Conservation (phyloP, 2,113 vertebrate genomes). For the Carettochelys insculpta region DNA sequence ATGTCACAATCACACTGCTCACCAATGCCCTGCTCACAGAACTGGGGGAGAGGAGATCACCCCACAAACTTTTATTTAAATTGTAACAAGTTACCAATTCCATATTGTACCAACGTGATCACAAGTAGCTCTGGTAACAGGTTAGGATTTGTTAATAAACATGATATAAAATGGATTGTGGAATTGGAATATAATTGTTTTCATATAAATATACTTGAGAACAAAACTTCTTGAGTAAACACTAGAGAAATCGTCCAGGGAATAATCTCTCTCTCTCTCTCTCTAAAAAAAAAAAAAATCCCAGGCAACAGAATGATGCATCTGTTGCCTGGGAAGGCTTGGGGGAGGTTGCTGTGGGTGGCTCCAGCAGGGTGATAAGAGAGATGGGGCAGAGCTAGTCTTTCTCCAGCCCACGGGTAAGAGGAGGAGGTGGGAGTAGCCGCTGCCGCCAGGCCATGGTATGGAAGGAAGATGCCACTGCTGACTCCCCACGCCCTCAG, state of each 20-base stretch:
- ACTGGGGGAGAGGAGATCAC: accelerated
- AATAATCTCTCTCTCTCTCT: neutral
- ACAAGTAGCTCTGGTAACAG: neutral
- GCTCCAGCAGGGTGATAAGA: too few relatives aligned
- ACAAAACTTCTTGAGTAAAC: constrained; percentile 9
- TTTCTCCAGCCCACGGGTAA: too few relatives aligned
- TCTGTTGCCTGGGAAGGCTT: too few relatives aligned
- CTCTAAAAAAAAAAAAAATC: too few relatives aligned
- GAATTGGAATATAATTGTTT: neutral
- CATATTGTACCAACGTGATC: neutral
- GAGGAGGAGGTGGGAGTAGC: too few relatives aligned
- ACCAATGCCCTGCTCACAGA: neutral
- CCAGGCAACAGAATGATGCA: too few relatives aligned
- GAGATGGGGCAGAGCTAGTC: too few relatives aligned
- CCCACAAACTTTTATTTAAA: neutral
- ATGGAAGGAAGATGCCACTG: too few relatives aligned
- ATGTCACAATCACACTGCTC: neutral
- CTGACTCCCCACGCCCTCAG: too few relatives aligned
- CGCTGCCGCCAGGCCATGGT: too few relatives aligned
- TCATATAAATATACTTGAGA: neutral
- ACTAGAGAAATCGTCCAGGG: neutral
- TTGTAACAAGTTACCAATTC: neutral
- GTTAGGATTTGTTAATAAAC: neutral
- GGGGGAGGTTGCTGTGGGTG: too few relatives aligned
- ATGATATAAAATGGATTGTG: neutral